Conservation (phyloP, 2,888 invertebrate species). For the Oscheius onirici region DNA sequence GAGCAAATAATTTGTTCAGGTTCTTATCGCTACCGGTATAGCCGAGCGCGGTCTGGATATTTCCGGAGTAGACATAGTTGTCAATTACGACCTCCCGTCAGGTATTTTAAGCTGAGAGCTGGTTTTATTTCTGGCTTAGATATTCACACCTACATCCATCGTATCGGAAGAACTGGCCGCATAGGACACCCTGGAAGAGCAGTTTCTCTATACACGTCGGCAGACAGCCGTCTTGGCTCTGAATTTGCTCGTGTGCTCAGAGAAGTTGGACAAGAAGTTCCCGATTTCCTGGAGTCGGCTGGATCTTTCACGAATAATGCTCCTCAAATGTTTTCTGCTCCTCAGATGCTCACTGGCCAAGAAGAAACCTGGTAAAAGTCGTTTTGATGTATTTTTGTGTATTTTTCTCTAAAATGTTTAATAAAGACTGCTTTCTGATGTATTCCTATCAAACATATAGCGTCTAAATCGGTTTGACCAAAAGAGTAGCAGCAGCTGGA, state of each 20-base stretch:
- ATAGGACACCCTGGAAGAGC: constrained; percentile 72
- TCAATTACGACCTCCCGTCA: constrained; percentile 74
- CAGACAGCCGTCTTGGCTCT: constrained; percentile 74
- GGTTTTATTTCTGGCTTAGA: constrained; percentile 42
- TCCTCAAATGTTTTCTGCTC: too few species aligned
- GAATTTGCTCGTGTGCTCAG: constrained; percentile 11
- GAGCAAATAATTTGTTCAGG: background rate
- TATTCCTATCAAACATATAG: too few species aligned
- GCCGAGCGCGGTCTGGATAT: constrained; percentile 82
- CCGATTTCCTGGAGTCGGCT: background rate
- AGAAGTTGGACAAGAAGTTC: constrained; percentile 17
- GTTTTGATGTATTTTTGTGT: too few species aligned
- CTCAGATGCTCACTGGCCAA: too few species aligned
- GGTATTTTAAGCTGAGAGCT: too few species aligned
- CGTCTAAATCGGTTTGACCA: too few species aligned
- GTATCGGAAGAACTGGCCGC: constrained; percentile 73
- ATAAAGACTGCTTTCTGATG: too few species aligned
- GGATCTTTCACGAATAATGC: too few species aligned
- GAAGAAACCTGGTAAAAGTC: too few species aligned
- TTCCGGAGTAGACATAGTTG: constrained; percentile 73
- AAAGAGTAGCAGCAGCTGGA: too few species aligned
- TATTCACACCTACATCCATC: constrained; percentile 75
- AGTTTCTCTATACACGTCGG: constrained; percentile 74
- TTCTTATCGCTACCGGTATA: constrained; percentile 90
- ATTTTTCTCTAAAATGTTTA: too few species aligned